A percentile compares a stretch with the other conserved stretches of the same genome.
Conservation (phyloP, 2,113 vertebrate species). For the Eclectus roratus region DNA sequence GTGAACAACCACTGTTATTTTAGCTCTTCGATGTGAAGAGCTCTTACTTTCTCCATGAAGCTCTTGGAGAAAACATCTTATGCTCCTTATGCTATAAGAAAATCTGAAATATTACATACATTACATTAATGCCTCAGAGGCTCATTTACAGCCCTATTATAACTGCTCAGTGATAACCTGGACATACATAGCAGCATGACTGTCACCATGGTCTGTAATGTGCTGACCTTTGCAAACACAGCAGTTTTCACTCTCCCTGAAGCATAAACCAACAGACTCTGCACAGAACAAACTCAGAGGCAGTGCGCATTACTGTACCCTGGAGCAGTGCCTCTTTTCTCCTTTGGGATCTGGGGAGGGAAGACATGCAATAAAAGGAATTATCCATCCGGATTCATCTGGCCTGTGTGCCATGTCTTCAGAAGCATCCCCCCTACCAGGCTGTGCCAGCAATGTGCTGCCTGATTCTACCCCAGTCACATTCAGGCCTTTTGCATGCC, state of each 20-base stretch:
- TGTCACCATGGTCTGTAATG: background rate
- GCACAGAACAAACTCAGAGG: background rate
- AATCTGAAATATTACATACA: background rate
- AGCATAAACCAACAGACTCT: background rate
- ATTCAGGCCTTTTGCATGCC: background rate
- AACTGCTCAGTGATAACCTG: background rate
- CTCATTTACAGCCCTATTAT: background rate
- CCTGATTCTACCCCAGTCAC: background rate
- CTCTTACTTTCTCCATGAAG: background rate
- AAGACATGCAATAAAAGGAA: background rate
- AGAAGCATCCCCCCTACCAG: background rate
- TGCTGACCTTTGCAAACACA: background rate
- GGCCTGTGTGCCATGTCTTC: background rate
- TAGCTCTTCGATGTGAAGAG: background rate
- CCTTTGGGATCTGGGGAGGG: background rate
- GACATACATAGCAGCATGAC: background rate
- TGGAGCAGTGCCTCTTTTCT: background rate
- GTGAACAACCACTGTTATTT: background rate
- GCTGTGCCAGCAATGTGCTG: background rate
- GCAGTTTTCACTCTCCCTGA: background rate
- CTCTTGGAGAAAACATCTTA: background rate
- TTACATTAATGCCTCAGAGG: background rate
- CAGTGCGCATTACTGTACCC: fast-evolving
- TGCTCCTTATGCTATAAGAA: background rate
- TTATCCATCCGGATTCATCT: background rate